Evolutionary conservation across 2,113 vertebrate genomes (phyloP).

Genomic region (Hippopotamus amphibius): DNA sequence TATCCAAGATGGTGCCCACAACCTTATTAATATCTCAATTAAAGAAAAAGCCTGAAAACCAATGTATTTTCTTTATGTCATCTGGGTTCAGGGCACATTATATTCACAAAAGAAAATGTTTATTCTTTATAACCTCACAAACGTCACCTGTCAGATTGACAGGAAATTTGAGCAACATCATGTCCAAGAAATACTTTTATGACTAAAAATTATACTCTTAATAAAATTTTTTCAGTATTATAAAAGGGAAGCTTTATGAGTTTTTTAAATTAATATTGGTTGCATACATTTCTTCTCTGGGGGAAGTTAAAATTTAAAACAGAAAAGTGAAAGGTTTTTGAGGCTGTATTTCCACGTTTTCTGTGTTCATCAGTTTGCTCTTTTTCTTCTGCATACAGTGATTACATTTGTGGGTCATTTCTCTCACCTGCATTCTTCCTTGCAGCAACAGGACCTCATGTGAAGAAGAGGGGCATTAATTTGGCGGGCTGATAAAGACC

Average conservation of each 20-base stretch:
- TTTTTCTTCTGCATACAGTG: neutral
- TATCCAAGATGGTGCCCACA: neutral
- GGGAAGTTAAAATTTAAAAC: conserved; percentile 35
- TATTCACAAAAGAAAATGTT: conserved; percentile 20
- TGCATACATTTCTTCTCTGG: neutral
- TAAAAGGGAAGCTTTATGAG: conserved; percentile 1
- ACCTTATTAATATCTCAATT: neutral
- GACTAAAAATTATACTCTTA: conserved; percentile 45
- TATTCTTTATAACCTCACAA: conserved; percentile 42
- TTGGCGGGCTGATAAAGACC: neutral
- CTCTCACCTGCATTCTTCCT: conserved; percentile 22
- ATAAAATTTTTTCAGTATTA: conserved; percentile 38
- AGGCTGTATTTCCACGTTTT: conserved; percentile 70
- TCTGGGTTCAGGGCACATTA: neutral
- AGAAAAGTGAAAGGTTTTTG: conserved; percentile 62
- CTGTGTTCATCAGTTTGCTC: neutral
- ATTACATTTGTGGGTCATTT: neutral
- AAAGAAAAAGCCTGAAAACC: neutral
- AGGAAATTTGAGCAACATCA: conserved; percentile 30
- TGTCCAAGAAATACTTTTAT: neutral
- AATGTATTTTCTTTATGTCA: neutral
- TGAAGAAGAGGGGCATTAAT: neutral
- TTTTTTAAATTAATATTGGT: neutral
- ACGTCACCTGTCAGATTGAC: neutral
- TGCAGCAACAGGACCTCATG: neutral